Conservation (phyloP, 2,888 invertebrate genomes). For the Axea sp. region DNA sequence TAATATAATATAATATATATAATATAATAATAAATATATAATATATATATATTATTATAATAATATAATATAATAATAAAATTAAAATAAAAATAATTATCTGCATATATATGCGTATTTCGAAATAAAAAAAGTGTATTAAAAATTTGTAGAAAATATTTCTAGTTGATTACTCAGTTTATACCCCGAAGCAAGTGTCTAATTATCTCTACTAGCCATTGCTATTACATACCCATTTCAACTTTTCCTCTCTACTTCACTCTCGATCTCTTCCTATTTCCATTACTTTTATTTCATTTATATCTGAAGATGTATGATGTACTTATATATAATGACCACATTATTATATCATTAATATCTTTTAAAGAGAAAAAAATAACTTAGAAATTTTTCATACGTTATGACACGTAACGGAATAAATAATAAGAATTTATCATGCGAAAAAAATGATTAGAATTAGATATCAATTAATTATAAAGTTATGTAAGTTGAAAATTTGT, state of each 20-base stretch:
- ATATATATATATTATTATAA: no score
- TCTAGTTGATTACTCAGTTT: constrained; percentile 20
- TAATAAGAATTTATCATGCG: constrained; percentile 18
- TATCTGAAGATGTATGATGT: constrained; percentile 21
- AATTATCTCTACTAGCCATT: constrained; percentile 67
- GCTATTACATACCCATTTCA: constrained; percentile 27
- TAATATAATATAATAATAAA: no score
- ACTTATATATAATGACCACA: constrained; percentile 19
- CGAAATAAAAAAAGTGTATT: neutral
- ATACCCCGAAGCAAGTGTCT: constrained; percentile 66
- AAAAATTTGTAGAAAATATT: constrained; percentile 16
- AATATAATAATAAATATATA: no score
- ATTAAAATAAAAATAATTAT: no score
- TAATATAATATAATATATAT: no score
- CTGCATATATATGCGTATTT: neutral
- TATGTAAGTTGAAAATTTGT: constrained; percentile 5
- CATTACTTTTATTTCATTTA: constrained; percentile 43
- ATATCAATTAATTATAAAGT: constrained; percentile 24
- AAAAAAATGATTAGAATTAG: constrained; percentile 24
- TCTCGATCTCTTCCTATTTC: constrained; percentile 47
- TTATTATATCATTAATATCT: constrained; percentile 37
- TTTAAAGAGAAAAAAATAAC: constrained; percentile 25
- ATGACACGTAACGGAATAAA: constrained; percentile 25
- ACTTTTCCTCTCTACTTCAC: constrained; percentile 47
- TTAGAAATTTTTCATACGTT: constrained; percentile 5